phyloP scores from a whole-genome alignment of 2,113 vertebrate genomes.

The Hippocampus guttulatus region DNA sequence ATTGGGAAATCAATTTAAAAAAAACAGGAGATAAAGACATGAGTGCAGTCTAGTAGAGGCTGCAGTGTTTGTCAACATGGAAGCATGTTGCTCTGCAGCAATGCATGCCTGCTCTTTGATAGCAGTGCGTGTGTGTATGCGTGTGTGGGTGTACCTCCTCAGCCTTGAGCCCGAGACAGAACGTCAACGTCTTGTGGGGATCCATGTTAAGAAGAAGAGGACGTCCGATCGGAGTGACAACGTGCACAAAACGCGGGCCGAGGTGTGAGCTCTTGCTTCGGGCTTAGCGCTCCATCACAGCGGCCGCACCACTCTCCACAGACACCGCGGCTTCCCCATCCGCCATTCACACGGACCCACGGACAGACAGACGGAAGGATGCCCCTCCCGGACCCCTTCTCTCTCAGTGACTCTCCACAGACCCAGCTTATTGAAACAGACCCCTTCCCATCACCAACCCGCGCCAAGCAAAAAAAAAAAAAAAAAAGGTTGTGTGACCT shows the following conservation, averaged over 20 bases:
- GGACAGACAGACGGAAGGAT: slow-evolving; percentile 27
- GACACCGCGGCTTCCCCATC: slow-evolving; percentile 46
- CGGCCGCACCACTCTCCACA: slow-evolving; percentile 53
- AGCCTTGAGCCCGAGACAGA: slow-evolving; percentile 63
- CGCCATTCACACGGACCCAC: slow-evolving; percentile 53
- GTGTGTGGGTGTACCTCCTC: slow-evolving; percentile 56
- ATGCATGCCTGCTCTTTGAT: slow-evolving; percentile 2
- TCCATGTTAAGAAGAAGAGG: slow-evolving; percentile 52
- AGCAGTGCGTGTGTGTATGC: slow-evolving; percentile 16
- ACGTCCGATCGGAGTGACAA: slow-evolving; percentile 28
- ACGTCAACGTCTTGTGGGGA: slow-evolving; percentile 70
- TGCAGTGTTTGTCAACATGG: slow-evolving; percentile 43
- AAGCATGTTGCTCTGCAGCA: slow-evolving; percentile 10
- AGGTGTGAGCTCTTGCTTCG: slow-evolving; percentile 18
- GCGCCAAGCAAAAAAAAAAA: no score
- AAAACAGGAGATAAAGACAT: not conserved
- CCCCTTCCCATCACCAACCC: not conserved
- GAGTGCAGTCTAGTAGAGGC: not conserved
- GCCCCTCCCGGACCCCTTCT: slow-evolving; percentile 44
- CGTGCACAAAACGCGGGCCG: not conserved
- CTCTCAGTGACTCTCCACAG: slow-evolving; percentile 10
- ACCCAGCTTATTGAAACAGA: not conserved
- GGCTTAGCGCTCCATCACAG: slow-evolving; percentile 45
- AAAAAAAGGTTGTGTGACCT: not conserved
- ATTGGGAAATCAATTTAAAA: not conserved